A percentile compares a stretch with the other conserved stretches of the same genome.
These are phyloP conservation scores for Tonatia bakeri DNA, from an alignment of 2,113 vertebrate genomes.

Conservation along the genomic window DNA sequence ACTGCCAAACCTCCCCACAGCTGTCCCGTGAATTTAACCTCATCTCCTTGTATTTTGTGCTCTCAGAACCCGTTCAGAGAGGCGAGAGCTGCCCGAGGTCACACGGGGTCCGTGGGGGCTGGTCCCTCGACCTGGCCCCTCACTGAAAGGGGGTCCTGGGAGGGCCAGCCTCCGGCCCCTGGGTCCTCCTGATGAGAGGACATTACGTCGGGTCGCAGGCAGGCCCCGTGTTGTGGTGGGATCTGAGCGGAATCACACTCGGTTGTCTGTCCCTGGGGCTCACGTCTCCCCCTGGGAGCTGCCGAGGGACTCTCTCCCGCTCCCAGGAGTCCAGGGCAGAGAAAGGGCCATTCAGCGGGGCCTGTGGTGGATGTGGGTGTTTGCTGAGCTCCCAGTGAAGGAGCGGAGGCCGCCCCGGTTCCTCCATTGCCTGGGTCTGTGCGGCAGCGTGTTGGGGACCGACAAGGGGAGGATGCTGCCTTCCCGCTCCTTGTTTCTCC, in stretches of 20 bases:
- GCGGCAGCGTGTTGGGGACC: not conserved
- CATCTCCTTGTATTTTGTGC: not conserved
- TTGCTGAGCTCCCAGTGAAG: not conserved
- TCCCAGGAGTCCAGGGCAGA: not conserved
- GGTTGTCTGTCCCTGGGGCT: not conserved
- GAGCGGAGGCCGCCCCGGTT: not conserved
- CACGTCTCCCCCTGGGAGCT: not conserved
- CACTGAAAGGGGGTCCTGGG: not conserved
- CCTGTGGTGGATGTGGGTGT: fast-evolving
- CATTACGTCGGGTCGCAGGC: not conserved
- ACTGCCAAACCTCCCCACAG: too few species aligned
- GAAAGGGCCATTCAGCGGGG: not conserved
- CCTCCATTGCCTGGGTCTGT: not conserved
- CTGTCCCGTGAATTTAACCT: not conserved
- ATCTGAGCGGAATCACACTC: not conserved
- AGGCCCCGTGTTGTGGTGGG: not conserved
- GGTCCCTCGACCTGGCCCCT: not conserved
- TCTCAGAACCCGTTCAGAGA: not conserved
- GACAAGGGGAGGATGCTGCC: not conserved
- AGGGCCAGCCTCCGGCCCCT: not conserved
- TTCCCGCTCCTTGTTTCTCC: not conserved
- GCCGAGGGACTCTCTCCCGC: not conserved
- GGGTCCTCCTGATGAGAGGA: not conserved
- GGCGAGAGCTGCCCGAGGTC: not conserved
- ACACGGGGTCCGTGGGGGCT: not conserved